Conservation (phyloP, 2,113 vertebrate species). For the Lonchura striata region DNA sequence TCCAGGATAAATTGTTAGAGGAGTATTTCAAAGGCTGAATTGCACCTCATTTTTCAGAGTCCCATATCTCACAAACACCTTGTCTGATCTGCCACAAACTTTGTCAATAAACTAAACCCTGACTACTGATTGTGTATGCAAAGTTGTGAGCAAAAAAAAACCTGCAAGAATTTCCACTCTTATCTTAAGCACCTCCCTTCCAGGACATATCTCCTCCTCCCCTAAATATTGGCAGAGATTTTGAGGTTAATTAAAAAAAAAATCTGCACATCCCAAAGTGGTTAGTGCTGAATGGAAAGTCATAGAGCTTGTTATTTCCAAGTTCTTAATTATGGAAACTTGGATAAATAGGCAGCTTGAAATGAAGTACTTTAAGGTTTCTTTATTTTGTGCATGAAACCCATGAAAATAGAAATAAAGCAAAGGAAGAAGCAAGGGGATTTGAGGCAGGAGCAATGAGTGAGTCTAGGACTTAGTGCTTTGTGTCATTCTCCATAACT, state of each 20-base stretch:
- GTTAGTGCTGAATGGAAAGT: neutral
- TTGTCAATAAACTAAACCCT: conserved; percentile 40
- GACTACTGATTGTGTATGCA: neutral
- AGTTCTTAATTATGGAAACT: neutral
- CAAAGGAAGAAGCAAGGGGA: neutral
- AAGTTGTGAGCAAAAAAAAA: neutral
- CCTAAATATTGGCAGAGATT: neutral
- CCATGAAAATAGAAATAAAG: neutral
- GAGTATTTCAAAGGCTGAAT: conserved; percentile 62
- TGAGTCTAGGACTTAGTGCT: neutral
- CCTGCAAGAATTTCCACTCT: neutral
- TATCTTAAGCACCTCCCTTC: neutral
- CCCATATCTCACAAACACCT: conserved; percentile 36
- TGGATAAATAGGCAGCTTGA: neutral
- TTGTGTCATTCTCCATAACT: neutral
- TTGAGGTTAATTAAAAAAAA: neutral
- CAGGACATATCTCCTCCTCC: neutral
- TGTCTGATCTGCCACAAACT: conserved; percentile 55
- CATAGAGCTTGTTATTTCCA: neutral
- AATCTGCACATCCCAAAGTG: rapidly evolving
- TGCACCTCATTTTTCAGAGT: conserved; percentile 63
- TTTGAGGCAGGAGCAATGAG: neutral
- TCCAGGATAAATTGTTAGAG: conserved; percentile 37
- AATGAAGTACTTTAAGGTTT: neutral
- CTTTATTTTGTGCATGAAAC: neutral